phyloP scores from a whole-genome alignment of 2,113 vertebrate species.

The Orycteropus afer region DNA sequence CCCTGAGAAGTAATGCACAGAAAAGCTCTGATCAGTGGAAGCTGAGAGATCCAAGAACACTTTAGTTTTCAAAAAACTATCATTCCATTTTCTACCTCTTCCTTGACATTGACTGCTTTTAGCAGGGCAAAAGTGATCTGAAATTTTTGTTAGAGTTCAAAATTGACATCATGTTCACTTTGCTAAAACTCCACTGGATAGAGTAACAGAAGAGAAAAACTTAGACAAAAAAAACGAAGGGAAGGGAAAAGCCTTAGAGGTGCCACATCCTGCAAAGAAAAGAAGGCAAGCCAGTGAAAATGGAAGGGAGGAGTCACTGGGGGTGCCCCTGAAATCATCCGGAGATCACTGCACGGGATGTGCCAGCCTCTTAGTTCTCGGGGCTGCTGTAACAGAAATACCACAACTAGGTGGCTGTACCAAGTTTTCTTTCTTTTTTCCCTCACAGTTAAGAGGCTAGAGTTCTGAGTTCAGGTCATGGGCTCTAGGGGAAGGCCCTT shows the following conservation, averaged over 20 bases:
- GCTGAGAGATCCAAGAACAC: neutral
- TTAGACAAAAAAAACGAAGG: neutral
- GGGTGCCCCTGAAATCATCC: neutral
- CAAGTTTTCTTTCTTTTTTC: neutral
- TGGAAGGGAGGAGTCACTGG: neutral
- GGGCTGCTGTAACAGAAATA: neutral
- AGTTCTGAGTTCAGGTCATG: neutral
- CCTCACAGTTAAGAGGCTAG: neutral
- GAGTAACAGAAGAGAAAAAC: neutral
- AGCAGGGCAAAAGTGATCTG: conserved; percentile 54
- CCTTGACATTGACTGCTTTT: conserved; percentile 67
- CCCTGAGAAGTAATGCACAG: neutral
- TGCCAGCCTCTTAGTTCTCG: neutral
- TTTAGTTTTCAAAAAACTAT: conserved; percentile 59
- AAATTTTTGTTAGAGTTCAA: conserved; percentile 51
- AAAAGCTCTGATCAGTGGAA: conserved; percentile 9
- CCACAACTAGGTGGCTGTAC: neutral
- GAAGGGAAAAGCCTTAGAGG: neutral
- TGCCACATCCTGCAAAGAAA: neutral
- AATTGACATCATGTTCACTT: conserved; percentile 54
- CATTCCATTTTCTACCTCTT: conserved; percentile 43
- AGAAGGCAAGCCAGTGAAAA: neutral
- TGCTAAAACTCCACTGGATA: neutral
- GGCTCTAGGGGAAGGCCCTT: neutral
- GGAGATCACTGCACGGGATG: neutral